Base-by-base conservation (phyloP, 2,888 invertebrate species). In the Bembecia ichneumoniformis region DNA sequence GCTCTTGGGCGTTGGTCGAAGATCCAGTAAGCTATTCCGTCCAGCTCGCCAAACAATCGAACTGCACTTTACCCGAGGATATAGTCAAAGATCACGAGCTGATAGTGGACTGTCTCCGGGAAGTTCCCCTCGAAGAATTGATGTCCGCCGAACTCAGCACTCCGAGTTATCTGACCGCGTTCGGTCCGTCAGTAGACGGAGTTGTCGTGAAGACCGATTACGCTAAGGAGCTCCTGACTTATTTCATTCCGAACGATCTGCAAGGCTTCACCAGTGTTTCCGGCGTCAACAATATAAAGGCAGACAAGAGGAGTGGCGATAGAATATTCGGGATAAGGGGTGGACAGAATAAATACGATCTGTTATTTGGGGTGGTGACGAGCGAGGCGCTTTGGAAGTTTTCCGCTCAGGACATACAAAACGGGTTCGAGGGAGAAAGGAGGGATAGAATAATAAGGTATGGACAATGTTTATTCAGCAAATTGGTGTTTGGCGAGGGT, bases 141-240 rank as follows among this genome's bases (percentile, higher is more conserved):
- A 91, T 94, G 83, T 89, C 89, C 4, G 93, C 93, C 1, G 94
- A 94, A 66, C 92, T 94, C 48, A 90, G 89, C 55, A 92, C 94
- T 3, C 95, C 95, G 0, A 93, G 93, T 49, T 95, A 94, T 71
- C 81, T 96, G 47, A 94, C 93, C 55, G 93, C 95, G 0, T 98
- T 97, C 66, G 98, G 97, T 0, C 97, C 97, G 0, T 96, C 96
- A 63, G 95, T 97, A 44, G 97, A 97, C 71, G 97, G 96, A 48
- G 96, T 97, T 50, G 96, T 98, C 52, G 96, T 98, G 58, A 93
- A 94, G 81, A 92, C 94, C 35, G 95, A 95, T 74, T 94, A 94
- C 68, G 94, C 94, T 48, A 94, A 94, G 73, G 93, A 94, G 67
- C 82, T 93, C 7, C 86, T 93, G 14, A 93, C 93, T 5, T 93